phyloP scores from a whole-genome alignment of 2,888 invertebrate genomes.

The Phyllotreta cruciferae region DNA sequence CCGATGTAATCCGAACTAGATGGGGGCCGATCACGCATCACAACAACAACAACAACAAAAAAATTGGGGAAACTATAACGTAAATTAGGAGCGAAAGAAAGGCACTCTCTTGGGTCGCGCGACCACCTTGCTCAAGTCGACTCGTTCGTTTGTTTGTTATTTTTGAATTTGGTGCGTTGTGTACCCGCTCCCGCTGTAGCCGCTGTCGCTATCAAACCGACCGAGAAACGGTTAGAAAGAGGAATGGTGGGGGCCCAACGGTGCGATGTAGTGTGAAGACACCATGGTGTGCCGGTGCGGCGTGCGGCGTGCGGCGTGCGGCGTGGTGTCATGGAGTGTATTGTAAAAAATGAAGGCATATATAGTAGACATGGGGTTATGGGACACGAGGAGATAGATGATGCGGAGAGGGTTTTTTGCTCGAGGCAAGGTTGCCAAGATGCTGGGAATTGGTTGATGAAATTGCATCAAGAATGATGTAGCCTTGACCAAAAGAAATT shows the following conservation, averaged over 20 bases:
- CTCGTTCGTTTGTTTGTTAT: constrained; percentile 36
- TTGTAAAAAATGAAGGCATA: too few species aligned
- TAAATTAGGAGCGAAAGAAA: constrained; percentile 5
- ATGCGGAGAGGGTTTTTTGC: too few species aligned
- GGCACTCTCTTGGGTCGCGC: constrained; percentile 28
- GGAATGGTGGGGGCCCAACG: constrained; percentile 23
- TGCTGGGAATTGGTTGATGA: too few species aligned
- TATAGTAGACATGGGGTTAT: too few species aligned
- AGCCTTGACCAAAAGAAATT: too few species aligned
- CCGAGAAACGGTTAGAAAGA: constrained; percentile 24
- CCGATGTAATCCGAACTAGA: constrained; percentile 5
- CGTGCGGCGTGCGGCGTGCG: too few species aligned
- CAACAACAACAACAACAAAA: constrained; percentile 6
- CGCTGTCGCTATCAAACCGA: too few species aligned
- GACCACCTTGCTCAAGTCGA: constrained; percentile 39
- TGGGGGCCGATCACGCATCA: neutral
- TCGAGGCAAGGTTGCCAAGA: too few species aligned
- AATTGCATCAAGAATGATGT: too few species aligned
- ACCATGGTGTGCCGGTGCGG: neutral
- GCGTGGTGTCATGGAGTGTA: too few species aligned
- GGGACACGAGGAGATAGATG: too few species aligned
- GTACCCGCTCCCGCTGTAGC: too few species aligned
- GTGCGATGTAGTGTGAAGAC: constrained; percentile 27
- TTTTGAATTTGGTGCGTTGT: constrained; percentile 32
- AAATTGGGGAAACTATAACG: constrained; percentile 8